These are phyloP conservation scores for human DNA, from an alignment of 2,113 vertebrate genomes.

Conservation along the genomic window DNA sequence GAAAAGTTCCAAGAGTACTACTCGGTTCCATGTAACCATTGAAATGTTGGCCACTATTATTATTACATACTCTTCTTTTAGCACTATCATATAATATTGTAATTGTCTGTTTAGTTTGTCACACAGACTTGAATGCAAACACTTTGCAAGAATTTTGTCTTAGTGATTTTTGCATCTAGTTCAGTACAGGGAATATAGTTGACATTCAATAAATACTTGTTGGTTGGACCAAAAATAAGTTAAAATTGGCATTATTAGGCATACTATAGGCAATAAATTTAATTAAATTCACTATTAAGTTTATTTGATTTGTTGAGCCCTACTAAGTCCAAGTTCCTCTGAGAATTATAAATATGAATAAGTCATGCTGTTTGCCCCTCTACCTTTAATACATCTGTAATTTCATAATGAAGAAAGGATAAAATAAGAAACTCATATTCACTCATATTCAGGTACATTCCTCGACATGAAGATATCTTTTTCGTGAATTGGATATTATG, in stretches of 20 bases:
- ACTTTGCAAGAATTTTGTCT: not conserved
- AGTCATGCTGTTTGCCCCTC: not conserved
- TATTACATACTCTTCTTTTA: not conserved
- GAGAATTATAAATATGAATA: not conserved
- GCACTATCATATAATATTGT: not conserved
- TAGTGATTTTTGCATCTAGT: not conserved
- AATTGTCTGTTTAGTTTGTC: not conserved
- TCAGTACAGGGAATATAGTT: not conserved
- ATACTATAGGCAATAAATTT: not conserved
- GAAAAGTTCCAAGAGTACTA: not conserved
- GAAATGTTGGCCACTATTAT: not conserved
- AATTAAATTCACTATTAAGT: not conserved
- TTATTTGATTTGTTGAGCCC: not conserved
- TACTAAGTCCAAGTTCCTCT: not conserved
- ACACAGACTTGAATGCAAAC: not conserved
- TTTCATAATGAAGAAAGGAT: constrained; percentile 9
- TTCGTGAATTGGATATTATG: not conserved
- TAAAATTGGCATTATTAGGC: constrained; percentile 22
- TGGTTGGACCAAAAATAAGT: not conserved
- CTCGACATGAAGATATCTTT: not conserved
- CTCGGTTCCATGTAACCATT: not conserved
- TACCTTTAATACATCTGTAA: constrained; percentile 18
- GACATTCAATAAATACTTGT: not conserved
- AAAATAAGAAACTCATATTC: constrained; percentile 20
- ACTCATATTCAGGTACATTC: not conserved